Base-by-base conservation (phyloP, 2,888 invertebrate species). In the Pterostichus niger region DNA sequence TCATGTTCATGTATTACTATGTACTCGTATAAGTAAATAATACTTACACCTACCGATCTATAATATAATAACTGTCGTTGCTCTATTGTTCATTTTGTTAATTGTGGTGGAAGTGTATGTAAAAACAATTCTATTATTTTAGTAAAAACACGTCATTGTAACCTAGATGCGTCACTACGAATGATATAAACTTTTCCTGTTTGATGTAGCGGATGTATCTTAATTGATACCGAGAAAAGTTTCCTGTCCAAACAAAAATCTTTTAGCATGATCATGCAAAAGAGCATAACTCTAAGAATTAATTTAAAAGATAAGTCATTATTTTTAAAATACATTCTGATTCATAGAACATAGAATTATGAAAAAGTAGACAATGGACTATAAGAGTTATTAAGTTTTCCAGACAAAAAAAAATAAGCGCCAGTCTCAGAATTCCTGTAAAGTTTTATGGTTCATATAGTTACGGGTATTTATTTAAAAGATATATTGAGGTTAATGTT, bases 121-220 rank as follows among this genome's bases (percentile, higher is more conserved):
- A 7, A 54, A 24, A 54, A 9, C 15, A 17, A 54, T 54, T 54
- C 9, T 54, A 54, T 54, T 54, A 54, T 54, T 54, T 54, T 54
- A 13, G 54, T 15, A 54, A 54, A 54, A 54, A 54, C 15, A 15
- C 54, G 15, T 54, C 54, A 54, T 54, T 54, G 54, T 59, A 59
- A 31, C 59, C 31, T n/a, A 59, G 59, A 59, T 59, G 59, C 59
- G 59, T 59, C 59, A 59, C 17, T 31, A 17, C 31, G 31, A 59
- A 31, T 59, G 59, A 59, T 59, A 59, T 31, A 59, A 59, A 59
- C 24, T 59, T 54, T 59, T 59, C 59, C 59, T 59, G 59, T 59
- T 59, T 59, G 15, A 59, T 31, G 59, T 59, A 17, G 59, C 59
- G 59, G 59, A 59, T 59, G 59, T 59, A 59, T 11, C 31, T 59